Conservation (phyloP, 2,797 vertebrate species). For the Cygnus olor region DNA sequence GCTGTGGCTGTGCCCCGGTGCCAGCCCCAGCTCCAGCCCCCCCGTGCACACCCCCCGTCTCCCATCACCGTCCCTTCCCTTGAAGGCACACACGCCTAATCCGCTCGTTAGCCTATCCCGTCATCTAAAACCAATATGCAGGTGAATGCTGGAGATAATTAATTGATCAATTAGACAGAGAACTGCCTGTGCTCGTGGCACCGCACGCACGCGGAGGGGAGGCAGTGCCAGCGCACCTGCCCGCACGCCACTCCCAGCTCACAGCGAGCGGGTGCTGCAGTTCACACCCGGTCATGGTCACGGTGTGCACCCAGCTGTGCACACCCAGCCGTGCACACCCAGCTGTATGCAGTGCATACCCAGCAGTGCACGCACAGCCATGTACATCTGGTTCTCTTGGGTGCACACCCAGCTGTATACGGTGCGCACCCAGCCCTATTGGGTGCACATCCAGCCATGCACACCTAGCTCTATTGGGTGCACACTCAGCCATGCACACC, state of each 20-base stretch:
- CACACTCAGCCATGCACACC: neutral
- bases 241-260: fast-evolving
- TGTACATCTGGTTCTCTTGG: too few species aligned
- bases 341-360: neutral
- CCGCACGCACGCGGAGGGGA: fast-evolving
- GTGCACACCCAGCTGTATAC: neutral
- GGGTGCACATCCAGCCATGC: neutral
- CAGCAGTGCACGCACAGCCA: neutral
- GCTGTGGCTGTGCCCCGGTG: neutral
- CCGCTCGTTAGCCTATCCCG: slow-evolving; percentile 42
- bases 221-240: neutral
- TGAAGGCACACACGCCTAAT: neutral
- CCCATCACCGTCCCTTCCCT: neutral
- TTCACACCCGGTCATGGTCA: neutral
- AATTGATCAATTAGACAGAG: slow-evolving; percentile 66
- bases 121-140: slow-evolving; percentile 57
- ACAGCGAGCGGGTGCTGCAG: fast-evolving
- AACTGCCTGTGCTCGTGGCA: neutral
- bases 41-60: fast-evolving
- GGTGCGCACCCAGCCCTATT: too few species aligned
- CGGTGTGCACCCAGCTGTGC: neutral
- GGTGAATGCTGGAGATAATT: slow-evolving; percentile 50
- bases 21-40: neutral
- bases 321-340: neutral
- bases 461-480: neutral